Evolutionary conservation across 2,797 vertebrate genomes (phyloP).

Genomic region (Melanotaenia pygmaea): DNA sequence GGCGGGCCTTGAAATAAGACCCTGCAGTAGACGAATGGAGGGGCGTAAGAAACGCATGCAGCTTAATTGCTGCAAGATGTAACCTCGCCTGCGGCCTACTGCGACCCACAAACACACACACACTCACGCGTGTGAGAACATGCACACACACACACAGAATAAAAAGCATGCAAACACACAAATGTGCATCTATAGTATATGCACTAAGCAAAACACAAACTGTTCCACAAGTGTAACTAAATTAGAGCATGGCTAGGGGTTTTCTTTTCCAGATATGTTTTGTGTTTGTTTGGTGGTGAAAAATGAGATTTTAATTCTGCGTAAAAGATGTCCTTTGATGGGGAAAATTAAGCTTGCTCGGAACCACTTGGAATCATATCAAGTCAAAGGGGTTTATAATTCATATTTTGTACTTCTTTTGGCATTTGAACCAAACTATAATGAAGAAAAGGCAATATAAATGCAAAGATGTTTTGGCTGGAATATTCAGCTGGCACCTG

Average conservation of each 20-base stretch:
- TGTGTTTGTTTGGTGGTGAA: conserved; percentile 57
- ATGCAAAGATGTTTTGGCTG: conserved; percentile 43
- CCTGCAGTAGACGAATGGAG: conserved; percentile 68
- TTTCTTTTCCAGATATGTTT: conserved; percentile 32
- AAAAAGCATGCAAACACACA: conserved; percentile 45
- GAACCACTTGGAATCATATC: conserved; percentile 47
- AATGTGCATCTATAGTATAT: conserved; percentile 34
- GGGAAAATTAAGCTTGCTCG: conserved; percentile 45
- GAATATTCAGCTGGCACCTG: conserved; percentile 37
- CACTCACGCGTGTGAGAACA: conserved; percentile 48
- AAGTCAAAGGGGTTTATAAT: conserved; percentile 53
- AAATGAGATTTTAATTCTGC: conserved; percentile 57
- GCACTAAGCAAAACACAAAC: conserved; percentile 45
- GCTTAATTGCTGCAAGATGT: conserved; percentile 84
- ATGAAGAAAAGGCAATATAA: conserved; percentile 59
- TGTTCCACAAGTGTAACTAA: conserved; percentile 29
- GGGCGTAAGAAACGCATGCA: conserved; percentile 77
- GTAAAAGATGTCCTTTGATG: conserved; percentile 46
- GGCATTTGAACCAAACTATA: conserved; percentile 37
- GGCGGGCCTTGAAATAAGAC: conserved; percentile 77
- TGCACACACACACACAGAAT: conserved; percentile 17
- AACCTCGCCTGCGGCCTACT: conserved; percentile 76
- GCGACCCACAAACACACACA: conserved; percentile 62
- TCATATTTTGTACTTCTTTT: conserved; percentile 21
- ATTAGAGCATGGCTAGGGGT: conserved; percentile 29